phyloP scores from a whole-genome alignment of 2,797 vertebrate species.

The Oreochromis mossambicus region DNA sequence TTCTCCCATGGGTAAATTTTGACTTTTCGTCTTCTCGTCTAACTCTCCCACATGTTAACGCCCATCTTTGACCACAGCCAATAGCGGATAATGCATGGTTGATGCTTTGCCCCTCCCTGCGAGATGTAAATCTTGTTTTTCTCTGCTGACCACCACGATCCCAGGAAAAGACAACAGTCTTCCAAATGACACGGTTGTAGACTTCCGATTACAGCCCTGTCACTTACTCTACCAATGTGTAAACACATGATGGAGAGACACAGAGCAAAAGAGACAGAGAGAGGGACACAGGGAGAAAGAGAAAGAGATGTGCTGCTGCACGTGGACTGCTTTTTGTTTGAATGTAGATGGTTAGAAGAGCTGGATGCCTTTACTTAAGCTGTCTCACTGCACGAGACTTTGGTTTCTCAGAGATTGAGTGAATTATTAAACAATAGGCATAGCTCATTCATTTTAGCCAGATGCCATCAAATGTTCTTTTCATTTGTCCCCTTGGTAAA shows the following conservation, averaged over 20 bases:
- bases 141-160: constrained; percentile 64
- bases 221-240: constrained; percentile 62
- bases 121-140: constrained; percentile 77
- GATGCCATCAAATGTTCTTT: background rate
- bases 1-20: constrained; percentile 4
- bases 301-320: constrained; percentile 16
- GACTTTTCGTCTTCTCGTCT: constrained; percentile 11
- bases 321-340: constrained; percentile 55
- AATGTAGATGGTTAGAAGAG: constrained; percentile 34
- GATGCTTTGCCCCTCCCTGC: constrained; percentile 55
- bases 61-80: constrained; percentile 64
- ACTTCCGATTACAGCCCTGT: constrained; percentile 80
- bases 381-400: constrained; percentile 15
- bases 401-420: background rate
- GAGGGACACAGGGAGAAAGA: background rate
- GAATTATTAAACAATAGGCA: constrained; percentile 4
- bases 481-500: background rate
- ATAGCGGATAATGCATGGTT: constrained; percentile 69
- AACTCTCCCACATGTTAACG: constrained; percentile 52
- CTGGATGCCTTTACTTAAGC: constrained; percentile 38
- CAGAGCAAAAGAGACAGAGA: constrained; percentile 5
- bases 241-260: constrained; percentile 58
- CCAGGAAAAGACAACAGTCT: constrained; percentile 73
- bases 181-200: constrained; percentile 76
- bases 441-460: background rate